Evolutionary conservation across 2,888 invertebrate genomes (phyloP), one percentile per base, ranked within the genome.

Genomic region (Ametastegia equiseti): DNA sequence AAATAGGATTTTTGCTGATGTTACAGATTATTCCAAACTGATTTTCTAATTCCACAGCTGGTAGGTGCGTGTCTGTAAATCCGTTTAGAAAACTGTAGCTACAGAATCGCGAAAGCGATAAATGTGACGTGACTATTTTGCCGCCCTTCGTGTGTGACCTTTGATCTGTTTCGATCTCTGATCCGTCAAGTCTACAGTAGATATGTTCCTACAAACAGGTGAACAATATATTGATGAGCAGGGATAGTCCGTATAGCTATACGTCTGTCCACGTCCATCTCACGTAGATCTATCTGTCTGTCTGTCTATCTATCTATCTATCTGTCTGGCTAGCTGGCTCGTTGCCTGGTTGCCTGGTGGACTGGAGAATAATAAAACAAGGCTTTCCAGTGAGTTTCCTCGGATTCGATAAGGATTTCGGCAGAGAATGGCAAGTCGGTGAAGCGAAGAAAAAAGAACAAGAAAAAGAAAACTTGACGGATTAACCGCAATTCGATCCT

Each of bases 301-400:
- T 47, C 71, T 47, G 71, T n/a, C 30, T 30, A 39, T 67, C 39
- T n/a, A n/a, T n/a, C n/a, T n/a, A n/a, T n/a, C n/a, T n/a, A n/a
- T n/a, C n/a, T n/a, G n/a, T 39, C 39, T 45, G 71, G 15, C 23
- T 27, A 42, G 11, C 47, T 45, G 71, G 15, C 45, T 39, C 3
- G 36, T n/a, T 19, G 67, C n/a, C 67, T 67, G 1, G 39, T 36
- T 23, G 36, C 36, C 23, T 30, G 60, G 60, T 60, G 13, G 23
- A 67, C 19, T 45, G 1, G 47, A 15, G 36, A 75, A 75, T 75
- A 75, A 75, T 75, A 54, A 54, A 75, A 75, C 75, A 54, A 75
- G 75, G 75, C 15, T 75, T 54, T 19, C 36, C 11, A 33, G 47
- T 0, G 63, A 36, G 33, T 75, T 50, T 36, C 75, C 54, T 54